These are phyloP conservation scores for Dinoponera quadriceps DNA, from an alignment of 1,140 invertebrate genomes.

Conservation along the genomic window DNA sequence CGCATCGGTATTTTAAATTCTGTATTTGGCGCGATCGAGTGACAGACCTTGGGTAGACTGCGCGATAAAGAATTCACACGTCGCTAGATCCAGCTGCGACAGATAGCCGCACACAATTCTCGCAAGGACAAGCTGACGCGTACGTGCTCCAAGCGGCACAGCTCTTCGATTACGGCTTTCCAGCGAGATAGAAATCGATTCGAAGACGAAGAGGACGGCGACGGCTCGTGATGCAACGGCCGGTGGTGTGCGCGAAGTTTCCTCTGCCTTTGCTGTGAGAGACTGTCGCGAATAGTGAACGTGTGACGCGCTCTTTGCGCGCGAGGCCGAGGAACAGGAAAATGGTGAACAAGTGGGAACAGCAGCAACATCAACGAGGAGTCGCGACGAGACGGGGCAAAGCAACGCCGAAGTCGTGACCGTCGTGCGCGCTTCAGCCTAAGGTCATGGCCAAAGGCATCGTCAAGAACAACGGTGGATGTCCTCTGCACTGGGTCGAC, in stretches of 20 bases:
- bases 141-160: too few relatives aligned
- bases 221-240: neutral
- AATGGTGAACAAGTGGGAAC: constrained; percentile 25
- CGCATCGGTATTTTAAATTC: too few relatives aligned
- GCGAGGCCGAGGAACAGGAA: neutral
- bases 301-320: neutral
- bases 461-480: constrained; percentile 61
- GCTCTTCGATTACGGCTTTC: too few relatives aligned
- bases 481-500: constrained; percentile 75
- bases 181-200: too few relatives aligned
- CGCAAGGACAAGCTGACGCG: too few relatives aligned
- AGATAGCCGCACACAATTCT: too few relatives aligned
- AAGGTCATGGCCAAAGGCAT: constrained; percentile 72
- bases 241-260: too few relatives aligned
- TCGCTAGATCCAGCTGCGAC: too few relatives aligned
- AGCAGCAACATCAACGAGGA: neutral
- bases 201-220: too few relatives aligned
- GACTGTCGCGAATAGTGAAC: constrained; percentile 1
- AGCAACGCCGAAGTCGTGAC: constrained; percentile 38
- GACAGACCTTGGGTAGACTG: too few relatives aligned
- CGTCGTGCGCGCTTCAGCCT: constrained; percentile 16
- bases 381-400: constrained; percentile 20
- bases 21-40: too few relatives aligned
- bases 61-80: too few relatives aligned
- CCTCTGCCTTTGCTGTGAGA: neutral